Evolutionary conservation across 2,113 vertebrate genomes (phyloP).

Genomic region (Hippocampus abdominalis): DNA sequence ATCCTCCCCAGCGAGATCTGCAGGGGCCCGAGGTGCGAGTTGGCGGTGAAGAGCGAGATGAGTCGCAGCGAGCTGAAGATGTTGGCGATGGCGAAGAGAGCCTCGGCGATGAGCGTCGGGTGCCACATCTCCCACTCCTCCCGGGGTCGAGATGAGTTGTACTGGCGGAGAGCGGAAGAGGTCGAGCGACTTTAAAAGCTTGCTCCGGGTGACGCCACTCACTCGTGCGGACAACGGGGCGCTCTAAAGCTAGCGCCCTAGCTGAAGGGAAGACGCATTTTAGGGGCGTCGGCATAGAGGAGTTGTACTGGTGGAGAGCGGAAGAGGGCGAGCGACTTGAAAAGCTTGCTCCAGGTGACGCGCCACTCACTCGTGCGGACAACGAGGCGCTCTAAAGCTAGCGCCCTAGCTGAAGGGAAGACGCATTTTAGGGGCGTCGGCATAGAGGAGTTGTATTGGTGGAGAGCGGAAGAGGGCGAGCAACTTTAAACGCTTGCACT

Average conservation of each 20-base stretch:
- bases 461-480: constrained; percentile 11
- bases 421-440: too few relatives aligned
- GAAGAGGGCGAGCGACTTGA: background rate
- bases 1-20: constrained; percentile 94
- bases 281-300: constrained; percentile 25
- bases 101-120: constrained; percentile 91
- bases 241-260: too few relatives aligned
- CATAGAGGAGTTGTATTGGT: constrained; percentile 91
- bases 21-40: constrained; percentile 92
- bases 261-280: too few relatives aligned
- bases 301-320: constrained; percentile 81
- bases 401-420: too few relatives aligned
- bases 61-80: constrained; percentile 92
- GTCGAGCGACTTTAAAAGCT: background rate
- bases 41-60: constrained; percentile 95
- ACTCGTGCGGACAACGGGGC: too few relatives aligned
- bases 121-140: constrained; percentile 99
- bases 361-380: too few relatives aligned
- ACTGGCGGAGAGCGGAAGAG: constrained; percentile 68
- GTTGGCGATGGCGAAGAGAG: constrained; percentile 95
- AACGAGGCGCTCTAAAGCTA: too few relatives aligned
- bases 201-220: too few relatives aligned
- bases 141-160: constrained; percentile 89
- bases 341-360: background rate
- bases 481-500: background rate